Conservation (phyloP, 2,797 vertebrate genomes). For the Argyrosomus regius region DNA sequence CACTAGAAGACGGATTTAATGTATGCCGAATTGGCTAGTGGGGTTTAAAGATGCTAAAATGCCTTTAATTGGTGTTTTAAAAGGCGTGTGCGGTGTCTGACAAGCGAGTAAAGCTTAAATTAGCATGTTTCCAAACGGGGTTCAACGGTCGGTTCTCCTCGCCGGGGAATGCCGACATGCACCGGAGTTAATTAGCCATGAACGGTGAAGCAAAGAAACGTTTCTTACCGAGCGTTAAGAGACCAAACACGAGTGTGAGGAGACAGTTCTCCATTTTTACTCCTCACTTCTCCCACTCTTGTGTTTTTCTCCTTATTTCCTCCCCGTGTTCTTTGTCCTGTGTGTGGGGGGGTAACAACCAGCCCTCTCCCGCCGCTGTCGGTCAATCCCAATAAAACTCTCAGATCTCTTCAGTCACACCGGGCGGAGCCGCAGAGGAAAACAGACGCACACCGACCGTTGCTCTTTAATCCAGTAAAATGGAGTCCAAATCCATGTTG, state of each 20-base stretch:
- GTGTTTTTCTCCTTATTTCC: background rate
- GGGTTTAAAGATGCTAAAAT: fast-evolving
- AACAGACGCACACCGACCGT: conserved; percentile 21
- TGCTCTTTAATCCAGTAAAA: conserved; percentile 15
- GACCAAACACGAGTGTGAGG: conserved; percentile 31
- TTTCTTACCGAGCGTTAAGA: conserved; percentile 72
- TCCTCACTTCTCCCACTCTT: conserved; percentile 9
- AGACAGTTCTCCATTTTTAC: conserved; percentile 47
- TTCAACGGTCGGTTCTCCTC: background rate
- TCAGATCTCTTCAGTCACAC: conserved; percentile 36
- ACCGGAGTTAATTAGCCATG: conserved; percentile 61
- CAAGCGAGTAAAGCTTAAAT: background rate
- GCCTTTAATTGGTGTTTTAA: fast-evolving
- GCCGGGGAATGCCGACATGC: background rate
- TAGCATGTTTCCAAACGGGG: background rate
- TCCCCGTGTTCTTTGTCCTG: conserved; percentile 63
- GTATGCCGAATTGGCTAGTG: conserved; percentile 8
- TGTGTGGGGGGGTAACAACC: conserved; percentile 36
- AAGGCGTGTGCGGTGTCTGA: fast-evolving
- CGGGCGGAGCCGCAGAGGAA: conserved; percentile 59
- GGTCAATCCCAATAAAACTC: conserved; percentile 64
- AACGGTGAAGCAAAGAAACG: conserved; percentile 35
- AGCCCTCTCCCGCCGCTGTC: conserved; percentile 62
- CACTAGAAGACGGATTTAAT: fast-evolving
- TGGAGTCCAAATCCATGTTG: conserved; percentile 1